Evolutionary conservation across 1,140 invertebrate species (phyloP), one percentile per base, ranked within the genome.

Genomic region (Neodiprion fabricii): DNA sequence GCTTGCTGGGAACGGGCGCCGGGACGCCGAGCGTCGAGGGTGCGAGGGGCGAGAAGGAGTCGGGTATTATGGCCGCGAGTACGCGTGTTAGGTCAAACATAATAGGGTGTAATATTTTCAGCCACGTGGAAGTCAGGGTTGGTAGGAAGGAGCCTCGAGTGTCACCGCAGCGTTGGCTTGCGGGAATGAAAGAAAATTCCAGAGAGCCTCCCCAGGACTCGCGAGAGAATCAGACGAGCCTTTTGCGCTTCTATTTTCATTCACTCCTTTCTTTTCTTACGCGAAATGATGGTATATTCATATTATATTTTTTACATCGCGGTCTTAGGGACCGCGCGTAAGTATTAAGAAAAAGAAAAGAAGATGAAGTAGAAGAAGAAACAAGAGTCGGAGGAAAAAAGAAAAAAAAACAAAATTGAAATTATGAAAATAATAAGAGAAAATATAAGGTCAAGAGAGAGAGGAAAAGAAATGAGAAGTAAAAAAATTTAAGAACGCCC

Each of bases 1-100:
- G 78, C 78, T 75, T 75, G 75, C 73, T 73, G 72, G 65, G 48
- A 48, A 48, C 14, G 65, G 49, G n/a, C 61, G 48, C 14, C 61
- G 21, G 53, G 21, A 17, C 53, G 53, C 53, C 53, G n/a, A 14
- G 53, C 11, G 11, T 61, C 53, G 53, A 67, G 70, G 17, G 66
- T 67, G 77, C 14, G 70, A 49, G 47, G 48, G 21, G 49, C 23
- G 49, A 49, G 66, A 61, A 9, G 53, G n/a, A 61, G 53, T 4
- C 11, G n/a, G 53, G 53, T 61, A 61, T 61, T 61, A 61, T 61
- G 53, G n/a, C 53, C 53, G 53, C 53, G 53, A 61, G 53, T 61
- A 61, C 53, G 53, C 53, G 53, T 61, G 53, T 61, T 61, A 61
- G 53, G 53, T 61, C 53, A 61, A 61, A 61, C 53, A 61, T 61